These are phyloP conservation scores for Agrochola macilenta DNA, from an alignment of 2,888 invertebrate genomes.

Conservation along the genomic window DNA sequence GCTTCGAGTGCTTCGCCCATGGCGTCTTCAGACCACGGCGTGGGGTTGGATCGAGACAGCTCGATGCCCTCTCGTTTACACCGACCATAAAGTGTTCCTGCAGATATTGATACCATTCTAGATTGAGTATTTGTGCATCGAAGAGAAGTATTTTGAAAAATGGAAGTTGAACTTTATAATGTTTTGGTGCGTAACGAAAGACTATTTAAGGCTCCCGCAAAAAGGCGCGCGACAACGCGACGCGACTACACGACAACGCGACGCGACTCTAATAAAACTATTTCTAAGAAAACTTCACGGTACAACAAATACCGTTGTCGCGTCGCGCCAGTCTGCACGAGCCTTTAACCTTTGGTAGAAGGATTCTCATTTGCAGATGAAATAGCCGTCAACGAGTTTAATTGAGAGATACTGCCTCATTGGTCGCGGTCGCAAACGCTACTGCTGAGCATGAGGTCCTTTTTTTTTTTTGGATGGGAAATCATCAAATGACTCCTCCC, in stretches of 20 bases:
- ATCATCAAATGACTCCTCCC: no score
- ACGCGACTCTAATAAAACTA: no score
- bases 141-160: neutral
- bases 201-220: no score
- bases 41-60: conserved; percentile 96
- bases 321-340: no score
- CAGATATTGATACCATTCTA: conserved; percentile 33
- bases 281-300: no score
- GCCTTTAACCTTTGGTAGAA: neutral
- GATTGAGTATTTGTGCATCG: conserved; percentile 1
- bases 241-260: no score
- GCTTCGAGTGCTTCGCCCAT: conserved; percentile 97
- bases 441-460: no score
- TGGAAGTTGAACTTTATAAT: neutral
- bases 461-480: no score
- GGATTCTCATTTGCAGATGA: neutral
- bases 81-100: conserved; percentile 96
- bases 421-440: no score
- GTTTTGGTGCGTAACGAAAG: neutral
- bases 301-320: no score
- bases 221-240: no score
- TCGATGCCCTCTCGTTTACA: conserved; percentile 98
- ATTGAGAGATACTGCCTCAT: neutral
- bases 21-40: conserved; percentile 98
- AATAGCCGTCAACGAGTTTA: no score